Base-by-base conservation (phyloP, 2,888 invertebrate genomes). In the Lucinisca nassula region DNA sequence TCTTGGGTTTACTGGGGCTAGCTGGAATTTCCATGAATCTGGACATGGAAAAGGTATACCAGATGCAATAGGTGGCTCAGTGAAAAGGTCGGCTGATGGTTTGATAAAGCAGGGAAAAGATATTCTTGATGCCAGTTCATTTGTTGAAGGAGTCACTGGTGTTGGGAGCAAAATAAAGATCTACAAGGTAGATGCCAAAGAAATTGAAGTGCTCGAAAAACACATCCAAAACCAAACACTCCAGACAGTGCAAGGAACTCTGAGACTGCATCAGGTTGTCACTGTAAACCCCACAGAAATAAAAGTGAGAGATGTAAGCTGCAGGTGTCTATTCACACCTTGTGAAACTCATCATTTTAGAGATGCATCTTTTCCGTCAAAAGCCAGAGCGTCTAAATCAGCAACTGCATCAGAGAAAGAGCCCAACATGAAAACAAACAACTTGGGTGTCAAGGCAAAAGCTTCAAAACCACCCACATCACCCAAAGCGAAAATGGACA, bases 11-110 rank as follows among this genome's bases (percentile, higher is more conserved):
- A 51, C 45, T 14, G 32, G 58, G 4, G 61, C 61, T 27, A 45
- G 89, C n/a, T 96, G 94, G 95, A 94, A 95, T 81, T 96, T 84
- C 90, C 92, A 92, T 73, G 95, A 95, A 89, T 92, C 93, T 35
- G 93, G 94, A 4, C 95, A 95, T 85, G 94, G 95, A 12, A 95
- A 95, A 81, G 94, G 94, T 24, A 92, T 93, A 27, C 91, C 94
- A 38, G 94, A 93, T 93, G 94, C 94, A 24, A 88, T 95, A 49
- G 95, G 93, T 81, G 94, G 88, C 6, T 85, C 88, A 37, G 79
- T 92, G 37, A 94, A 94, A 80, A 82, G 94, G 91, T 91, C 93
- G 79, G 92, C 88, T 27, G 81, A 84, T 45, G n/a, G 37, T 14
- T 45, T 72, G 1, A 80, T 86, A 1, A n/a, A 27, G 32, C 58